Evolutionary conservation across 2,888 invertebrate genomes (phyloP), one percentile per base, ranked within the genome.

Genomic region (Callyntrura guangdongensis): DNA sequence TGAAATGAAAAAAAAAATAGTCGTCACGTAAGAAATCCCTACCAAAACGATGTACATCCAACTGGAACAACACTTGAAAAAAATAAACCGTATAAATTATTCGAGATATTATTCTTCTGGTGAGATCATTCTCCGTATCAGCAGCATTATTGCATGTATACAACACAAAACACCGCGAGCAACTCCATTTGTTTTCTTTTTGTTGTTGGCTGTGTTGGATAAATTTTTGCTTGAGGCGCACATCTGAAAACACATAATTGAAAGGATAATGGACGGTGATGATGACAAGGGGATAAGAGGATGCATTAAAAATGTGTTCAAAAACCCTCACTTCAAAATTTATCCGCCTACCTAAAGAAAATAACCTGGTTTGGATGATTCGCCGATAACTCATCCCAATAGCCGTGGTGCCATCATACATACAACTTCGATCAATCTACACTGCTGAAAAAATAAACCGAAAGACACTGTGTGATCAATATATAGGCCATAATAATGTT

Each of bases 271-370:
- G n/a, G 56, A 56, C 17, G 56, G 14, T 27, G 14, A 61, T 61
- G 67, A 67, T 67, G 67, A 67, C 27, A 27, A 67, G 20, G 11
- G 11, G 67, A 67, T 67, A 67, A 64, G 22, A 64, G 64, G 9
- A 53, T 53, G 25, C 25, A 64, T 27, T 27, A 11, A 67, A 64
- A n/a, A 56, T n/a, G 14, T 17, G 56, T 56, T n/a, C 14, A n/a
- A 53, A 56, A 56, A 14, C 56, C 56, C 5, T n/a, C n/a, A 1
- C 0, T 17, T 20, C 20, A 17, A 17, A 64, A 25, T 27, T 14
- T 45, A 36, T 69, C 69, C 69, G 45, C 69, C 69, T 69, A 69
- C 45, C 36, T 45, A 69, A 27, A 69, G 14, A 69, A 69, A 69
- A 69, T 69, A 61, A 61, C 9, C 4, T 20, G 20, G 61, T 14